Evolutionary conservation across 2,888 invertebrate genomes (phyloP).

Genomic region (Belgica antarctica): DNA sequence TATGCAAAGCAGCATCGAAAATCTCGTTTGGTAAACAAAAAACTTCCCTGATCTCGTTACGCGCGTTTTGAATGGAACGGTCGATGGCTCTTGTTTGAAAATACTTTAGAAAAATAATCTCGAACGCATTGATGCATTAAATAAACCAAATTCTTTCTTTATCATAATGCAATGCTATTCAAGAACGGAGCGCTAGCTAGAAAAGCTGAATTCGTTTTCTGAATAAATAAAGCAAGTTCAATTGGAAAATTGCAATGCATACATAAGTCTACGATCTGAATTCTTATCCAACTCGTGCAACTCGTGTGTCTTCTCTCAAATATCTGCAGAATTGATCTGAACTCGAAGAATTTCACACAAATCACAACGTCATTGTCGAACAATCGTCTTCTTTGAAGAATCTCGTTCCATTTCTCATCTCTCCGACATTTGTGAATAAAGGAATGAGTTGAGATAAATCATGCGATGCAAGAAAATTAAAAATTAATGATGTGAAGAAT

Average conservation of each 20-base stretch:
- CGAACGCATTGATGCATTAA: slow-evolving; percentile 1
- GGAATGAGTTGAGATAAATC: neutral
- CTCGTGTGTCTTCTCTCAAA: too few species aligned
- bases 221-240: neutral
- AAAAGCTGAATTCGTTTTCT: neutral
- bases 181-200: neutral
- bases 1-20: neutral
- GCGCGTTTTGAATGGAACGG: neutral
- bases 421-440: too few species aligned
- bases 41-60: neutral
- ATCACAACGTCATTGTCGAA: neutral
- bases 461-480: neutral
- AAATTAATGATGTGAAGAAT: slow-evolving; percentile 1
- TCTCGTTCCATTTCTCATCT: too few species aligned
- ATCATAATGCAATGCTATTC: slow-evolving; percentile 1
- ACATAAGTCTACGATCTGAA: slow-evolving; percentile 1
- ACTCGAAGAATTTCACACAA: neutral
- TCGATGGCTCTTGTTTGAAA: neutral
- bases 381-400: too few species aligned
- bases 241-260: slow-evolving; percentile 11
- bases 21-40: too few species aligned
- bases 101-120: neutral
- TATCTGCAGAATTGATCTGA: too few species aligned
- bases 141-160: slow-evolving; percentile 14
- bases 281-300: neutral